Evolutionary conservation across 35 echinoderm and acorn worm genomes (phyloP).

Genomic region (Ophioderma brevispina): DNA sequence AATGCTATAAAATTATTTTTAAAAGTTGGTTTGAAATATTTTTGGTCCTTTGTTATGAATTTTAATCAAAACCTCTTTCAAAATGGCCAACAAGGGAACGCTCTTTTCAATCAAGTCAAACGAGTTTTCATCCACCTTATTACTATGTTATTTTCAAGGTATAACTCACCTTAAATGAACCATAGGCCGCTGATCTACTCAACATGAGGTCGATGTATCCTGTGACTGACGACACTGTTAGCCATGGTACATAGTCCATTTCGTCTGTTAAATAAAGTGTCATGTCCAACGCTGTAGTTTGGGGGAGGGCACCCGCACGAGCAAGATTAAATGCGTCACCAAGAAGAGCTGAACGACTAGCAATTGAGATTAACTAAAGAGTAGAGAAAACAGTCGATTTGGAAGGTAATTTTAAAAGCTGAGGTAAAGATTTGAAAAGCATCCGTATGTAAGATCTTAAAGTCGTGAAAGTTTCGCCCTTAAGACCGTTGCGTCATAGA

Average conservation of each 20-base stretch:
- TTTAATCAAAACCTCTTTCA: too few relatives aligned
- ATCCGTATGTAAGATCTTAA: too few relatives aligned
- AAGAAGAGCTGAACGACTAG: constrained; percentile 63
- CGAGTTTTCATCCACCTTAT: neutral
- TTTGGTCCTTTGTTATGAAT: too few relatives aligned
- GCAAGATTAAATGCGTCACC: constrained; percentile 83
- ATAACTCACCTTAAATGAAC: constrained; percentile 73
- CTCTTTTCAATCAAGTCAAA: too few relatives aligned
- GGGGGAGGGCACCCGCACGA: constrained; percentile 30
- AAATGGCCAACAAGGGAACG: too few relatives aligned
- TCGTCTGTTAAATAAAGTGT: constrained; percentile 77
- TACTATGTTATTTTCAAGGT: neutral
- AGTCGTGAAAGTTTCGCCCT: too few relatives aligned
- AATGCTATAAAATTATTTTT: too few relatives aligned
- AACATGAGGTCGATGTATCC: constrained; percentile 85
- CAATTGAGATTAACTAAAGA: constrained; percentile 30
- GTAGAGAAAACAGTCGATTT: too few relatives aligned
- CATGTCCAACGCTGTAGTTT: constrained; percentile 48
- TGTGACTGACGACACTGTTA: constrained; percentile 51
- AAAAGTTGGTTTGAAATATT: too few relatives aligned
- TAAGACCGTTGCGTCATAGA: too few relatives aligned
- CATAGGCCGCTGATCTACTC: constrained; percentile 62
- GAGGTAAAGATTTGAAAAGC: too few relatives aligned
- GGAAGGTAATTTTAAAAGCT: too few relatives aligned
- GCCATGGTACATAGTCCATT: constrained; percentile 83